Evolutionary conservation across 2,888 invertebrate species (phyloP).

Genomic region (Brenthis hecate): DNA sequence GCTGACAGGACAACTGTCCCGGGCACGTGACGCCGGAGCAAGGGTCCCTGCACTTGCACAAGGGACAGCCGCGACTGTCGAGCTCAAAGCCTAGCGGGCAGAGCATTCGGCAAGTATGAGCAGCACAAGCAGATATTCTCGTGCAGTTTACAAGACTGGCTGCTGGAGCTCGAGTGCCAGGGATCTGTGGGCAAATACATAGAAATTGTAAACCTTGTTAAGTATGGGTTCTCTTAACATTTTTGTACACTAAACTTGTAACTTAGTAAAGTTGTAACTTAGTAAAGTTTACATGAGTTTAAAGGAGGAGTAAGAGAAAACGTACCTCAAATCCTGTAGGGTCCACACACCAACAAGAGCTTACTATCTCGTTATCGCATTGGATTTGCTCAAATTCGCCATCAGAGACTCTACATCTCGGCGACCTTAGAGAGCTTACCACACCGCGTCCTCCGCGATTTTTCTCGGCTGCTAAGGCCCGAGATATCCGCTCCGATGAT

Average conservation of each 20-base stretch:
- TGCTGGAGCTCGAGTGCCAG: constrained; percentile 87
- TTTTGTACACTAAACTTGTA: no score
- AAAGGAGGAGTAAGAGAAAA: neutral
- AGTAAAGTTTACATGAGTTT: neutral
- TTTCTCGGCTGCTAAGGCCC: constrained; percentile 72
- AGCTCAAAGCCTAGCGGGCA: constrained; percentile 92
- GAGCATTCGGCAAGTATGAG: constrained; percentile 92
- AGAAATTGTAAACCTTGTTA: no score
- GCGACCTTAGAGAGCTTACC: constrained; percentile 84
- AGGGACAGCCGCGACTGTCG: constrained; percentile 86
- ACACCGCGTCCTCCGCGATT: constrained; percentile 84
- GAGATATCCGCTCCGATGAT: constrained; percentile 72
- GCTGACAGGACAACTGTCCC: constrained; percentile 87
- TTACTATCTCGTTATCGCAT: constrained; percentile 87
- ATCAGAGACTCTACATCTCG: constrained; percentile 86
- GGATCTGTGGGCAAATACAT: constrained; percentile 61
- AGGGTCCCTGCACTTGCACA: constrained; percentile 91
- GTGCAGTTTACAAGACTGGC: constrained; percentile 87
- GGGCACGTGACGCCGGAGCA: constrained; percentile 90
- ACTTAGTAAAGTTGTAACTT: no score
- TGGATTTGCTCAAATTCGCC: constrained; percentile 91
- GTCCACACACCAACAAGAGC: constrained; percentile 93
- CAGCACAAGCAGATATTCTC: constrained; percentile 86
- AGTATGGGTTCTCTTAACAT: no score
- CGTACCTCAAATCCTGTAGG: constrained; percentile 87